Evolutionary conservation across 2,797 vertebrate genomes (phyloP).

Genomic region (Sparus aurata): DNA sequence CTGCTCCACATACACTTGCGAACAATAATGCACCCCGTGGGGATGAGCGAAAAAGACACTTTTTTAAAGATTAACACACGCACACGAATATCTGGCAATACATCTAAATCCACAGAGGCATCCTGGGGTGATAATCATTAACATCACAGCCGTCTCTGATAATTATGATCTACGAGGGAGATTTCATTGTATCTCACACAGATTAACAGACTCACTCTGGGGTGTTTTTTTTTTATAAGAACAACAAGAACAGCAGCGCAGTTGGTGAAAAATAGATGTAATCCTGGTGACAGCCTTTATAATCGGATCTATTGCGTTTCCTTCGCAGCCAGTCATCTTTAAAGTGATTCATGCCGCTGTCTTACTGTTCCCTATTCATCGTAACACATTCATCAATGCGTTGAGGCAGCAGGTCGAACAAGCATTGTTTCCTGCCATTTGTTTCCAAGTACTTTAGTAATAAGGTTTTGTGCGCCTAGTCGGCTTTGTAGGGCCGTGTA

Average conservation of each 20-base stretch:
- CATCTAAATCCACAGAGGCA: constrained; percentile 50
- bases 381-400: constrained; percentile 17
- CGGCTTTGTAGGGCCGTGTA: constrained; percentile 22
- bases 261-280: constrained; percentile 71
- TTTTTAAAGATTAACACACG: constrained; percentile 38
- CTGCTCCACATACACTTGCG: constrained; percentile 65
- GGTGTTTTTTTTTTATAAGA: constrained; percentile 37
- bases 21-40: constrained; percentile 65
- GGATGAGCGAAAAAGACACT: constrained; percentile 43
- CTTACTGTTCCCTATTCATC: constrained; percentile 26
- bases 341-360: constrained; percentile 27
- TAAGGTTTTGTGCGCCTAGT: constrained; percentile 18
- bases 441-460: constrained; percentile 6
- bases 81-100: constrained; percentile 35
- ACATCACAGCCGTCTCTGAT: constrained; percentile 58
- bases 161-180: constrained; percentile 57
- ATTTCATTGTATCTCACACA: constrained; percentile 39
- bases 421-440: constrained; percentile 20
- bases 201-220: constrained; percentile 32
- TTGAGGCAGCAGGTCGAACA: neutral
- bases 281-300: constrained; percentile 66
- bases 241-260: constrained; percentile 65
- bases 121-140: constrained; percentile 60
- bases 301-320: constrained; percentile 29
- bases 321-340: constrained; percentile 19